phyloP scores from a whole-genome alignment of 2,888 invertebrate species.

The Himalopsyche kuldschensis region DNA sequence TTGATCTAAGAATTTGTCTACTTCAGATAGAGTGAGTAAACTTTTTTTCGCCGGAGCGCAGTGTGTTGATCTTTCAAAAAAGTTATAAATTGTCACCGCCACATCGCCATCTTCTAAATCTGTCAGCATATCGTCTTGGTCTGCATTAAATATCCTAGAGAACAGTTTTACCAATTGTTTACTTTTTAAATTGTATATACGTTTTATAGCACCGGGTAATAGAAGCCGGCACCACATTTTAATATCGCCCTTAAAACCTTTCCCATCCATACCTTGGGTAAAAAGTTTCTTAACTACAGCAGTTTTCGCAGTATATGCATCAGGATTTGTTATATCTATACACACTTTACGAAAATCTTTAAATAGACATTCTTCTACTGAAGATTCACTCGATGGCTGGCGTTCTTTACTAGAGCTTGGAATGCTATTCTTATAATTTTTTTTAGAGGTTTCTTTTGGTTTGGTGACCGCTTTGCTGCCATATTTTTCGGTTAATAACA shows the following conservation, averaged over 20 bases:
- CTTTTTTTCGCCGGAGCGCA: conserved; percentile 68
- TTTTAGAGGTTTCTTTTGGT: not conserved
- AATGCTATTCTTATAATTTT: no score
- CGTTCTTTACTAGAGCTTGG: not conserved
- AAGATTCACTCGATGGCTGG: not conserved
- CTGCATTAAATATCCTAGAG: conserved; percentile 73
- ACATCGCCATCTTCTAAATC: conserved; percentile 89
- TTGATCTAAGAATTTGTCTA: conserved; percentile 74
- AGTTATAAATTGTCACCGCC: conserved; percentile 79
- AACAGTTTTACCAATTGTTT: conserved; percentile 90
- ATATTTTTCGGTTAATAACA: conserved; percentile 57
- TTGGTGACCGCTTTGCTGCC: conserved; percentile 50
- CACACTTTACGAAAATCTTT: conserved; percentile 77
- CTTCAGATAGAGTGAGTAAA: conserved; percentile 70
- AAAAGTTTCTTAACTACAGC: conserved; percentile 70
- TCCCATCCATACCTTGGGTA: conserved; percentile 61
- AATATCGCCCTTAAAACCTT: conserved; percentile 75
- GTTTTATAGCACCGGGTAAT: conserved; percentile 78
- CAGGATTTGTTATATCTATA: conserved; percentile 73
- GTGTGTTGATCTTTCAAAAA: conserved; percentile 68
- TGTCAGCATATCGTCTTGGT: conserved; percentile 79
- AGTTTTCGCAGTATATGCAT: conserved; percentile 82
- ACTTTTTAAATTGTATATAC: conserved; percentile 90
- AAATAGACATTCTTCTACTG: conserved; percentile 70
- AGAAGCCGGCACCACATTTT: conserved; percentile 80